phyloP scores from a whole-genome alignment of 1,140 invertebrate genomes.

The Zaprionus nigranus region DNA sequence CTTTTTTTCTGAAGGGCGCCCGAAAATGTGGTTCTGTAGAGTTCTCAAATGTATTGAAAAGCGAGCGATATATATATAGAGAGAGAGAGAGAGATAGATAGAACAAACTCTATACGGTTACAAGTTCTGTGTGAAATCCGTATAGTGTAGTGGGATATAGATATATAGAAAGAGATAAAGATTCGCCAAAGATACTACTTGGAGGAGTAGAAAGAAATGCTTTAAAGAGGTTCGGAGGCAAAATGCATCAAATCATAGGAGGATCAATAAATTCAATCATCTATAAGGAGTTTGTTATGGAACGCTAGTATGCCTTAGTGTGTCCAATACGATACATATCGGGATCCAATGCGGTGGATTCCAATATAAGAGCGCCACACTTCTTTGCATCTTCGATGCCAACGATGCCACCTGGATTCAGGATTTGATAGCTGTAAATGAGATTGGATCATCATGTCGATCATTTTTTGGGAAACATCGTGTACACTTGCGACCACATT shows the following conservation, averaged over 20 bases:
- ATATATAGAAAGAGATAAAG: constrained; percentile 28
- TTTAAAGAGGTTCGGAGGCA: constrained; percentile 35
- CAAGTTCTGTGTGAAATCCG: constrained; percentile 40
- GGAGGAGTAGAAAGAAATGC: constrained; percentile 31
- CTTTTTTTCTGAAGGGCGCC: constrained; percentile 65
- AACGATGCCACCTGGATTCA: constrained; percentile 96
- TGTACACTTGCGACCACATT: constrained; percentile 31
- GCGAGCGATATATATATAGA: constrained; percentile 2
- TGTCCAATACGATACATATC: constrained; percentile 98
- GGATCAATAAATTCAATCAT: constrained; percentile 5
- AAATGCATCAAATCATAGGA: constrained; percentile 39
- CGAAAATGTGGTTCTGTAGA: constrained; percentile 33
- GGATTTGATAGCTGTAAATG: constrained; percentile 96
- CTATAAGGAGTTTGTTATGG: constrained; percentile 65
- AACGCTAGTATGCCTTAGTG: constrained; percentile 93
- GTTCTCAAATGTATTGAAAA: constrained; percentile 33
- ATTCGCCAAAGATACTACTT: constrained; percentile 54
- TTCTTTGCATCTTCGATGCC: constrained; percentile 93
- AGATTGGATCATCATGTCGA: constrained; percentile 25
- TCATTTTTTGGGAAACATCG: background rate
- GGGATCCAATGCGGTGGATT: constrained; percentile 92
- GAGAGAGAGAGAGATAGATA: constrained; percentile 8
- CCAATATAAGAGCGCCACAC: constrained; percentile 91
- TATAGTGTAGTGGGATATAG: constrained; percentile 53
- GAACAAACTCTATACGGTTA: constrained; percentile 37